Conservation (phyloP, 2,113 vertebrate genomes). For the Halcyon senegalensis region DNA sequence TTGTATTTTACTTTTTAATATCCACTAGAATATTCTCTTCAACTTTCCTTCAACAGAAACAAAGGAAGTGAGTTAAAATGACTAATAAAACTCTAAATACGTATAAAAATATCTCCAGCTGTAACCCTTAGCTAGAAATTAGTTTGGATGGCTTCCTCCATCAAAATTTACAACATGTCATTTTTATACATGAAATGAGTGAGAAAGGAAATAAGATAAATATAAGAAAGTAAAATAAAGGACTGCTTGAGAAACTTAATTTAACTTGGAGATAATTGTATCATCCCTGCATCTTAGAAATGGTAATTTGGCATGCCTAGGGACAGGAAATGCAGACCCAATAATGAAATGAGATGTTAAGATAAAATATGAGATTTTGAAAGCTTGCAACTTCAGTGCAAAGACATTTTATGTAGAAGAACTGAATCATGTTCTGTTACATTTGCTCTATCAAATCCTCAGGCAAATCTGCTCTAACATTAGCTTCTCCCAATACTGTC, state of each 20-base stretch:
- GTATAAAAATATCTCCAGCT: background rate
- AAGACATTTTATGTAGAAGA: background rate
- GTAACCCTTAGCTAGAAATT: background rate
- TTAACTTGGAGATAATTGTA: slow-evolving; percentile 37
- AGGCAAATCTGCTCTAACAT: background rate
- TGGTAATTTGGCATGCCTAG: background rate
- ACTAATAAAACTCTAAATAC: slow-evolving; percentile 22
- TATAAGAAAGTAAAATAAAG: slow-evolving; percentile 53
- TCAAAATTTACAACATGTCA: background rate
- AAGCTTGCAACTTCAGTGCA: background rate
- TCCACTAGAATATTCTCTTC: background rate
- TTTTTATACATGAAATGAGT: background rate
- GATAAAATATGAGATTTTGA: background rate
- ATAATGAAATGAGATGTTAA: background rate
- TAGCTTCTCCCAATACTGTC: background rate
- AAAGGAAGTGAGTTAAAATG: slow-evolving; percentile 27
- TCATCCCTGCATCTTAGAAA: background rate
- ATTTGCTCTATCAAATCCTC: background rate
- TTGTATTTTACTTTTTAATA: slow-evolving; percentile 47
- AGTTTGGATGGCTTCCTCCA: background rate
- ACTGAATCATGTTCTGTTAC: background rate
- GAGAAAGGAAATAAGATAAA: slow-evolving; percentile 40
- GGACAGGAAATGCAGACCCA: background rate
- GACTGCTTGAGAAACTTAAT: slow-evolving; percentile 31
- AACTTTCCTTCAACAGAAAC: background rate